Evolutionary conservation across 1,140 invertebrate species (phyloP).

Genomic region (Branchinecta lynchi): DNA sequence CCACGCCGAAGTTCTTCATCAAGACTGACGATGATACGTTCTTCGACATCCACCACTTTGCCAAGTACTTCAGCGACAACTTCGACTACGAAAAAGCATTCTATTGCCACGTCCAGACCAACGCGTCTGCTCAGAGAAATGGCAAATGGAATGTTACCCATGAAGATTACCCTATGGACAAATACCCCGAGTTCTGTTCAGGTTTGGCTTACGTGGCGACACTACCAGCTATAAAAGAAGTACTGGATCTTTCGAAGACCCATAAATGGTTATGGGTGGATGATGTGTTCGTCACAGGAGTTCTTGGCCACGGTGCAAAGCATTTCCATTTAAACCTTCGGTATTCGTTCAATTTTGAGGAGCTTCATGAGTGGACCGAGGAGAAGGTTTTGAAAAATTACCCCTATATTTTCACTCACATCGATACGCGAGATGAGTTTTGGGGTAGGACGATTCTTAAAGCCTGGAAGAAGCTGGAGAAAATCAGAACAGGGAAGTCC

Average conservation of each 20-base stretch:
- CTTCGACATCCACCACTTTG: constrained; percentile 35
- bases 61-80: constrained; percentile 27
- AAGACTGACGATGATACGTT: constrained; percentile 41
- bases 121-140: constrained; percentile 30
- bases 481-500: background rate
- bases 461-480: background rate
- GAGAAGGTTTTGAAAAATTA: background rate
- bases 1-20: constrained; percentile 31
- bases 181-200: constrained; percentile 33
- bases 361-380: constrained; percentile 26
- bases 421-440: background rate
- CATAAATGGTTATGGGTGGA: constrained; percentile 35
- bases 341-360: constrained; percentile 28
- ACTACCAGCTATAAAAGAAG: constrained; percentile 34
- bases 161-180: constrained; percentile 27
- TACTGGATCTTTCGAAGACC: background rate
- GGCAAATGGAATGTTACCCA: constrained; percentile 32
- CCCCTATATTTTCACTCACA: constrained; percentile 1
- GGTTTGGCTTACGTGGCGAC: constrained; percentile 36
- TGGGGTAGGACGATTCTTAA: background rate
- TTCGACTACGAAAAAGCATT: constrained; percentile 26
- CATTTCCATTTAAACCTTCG: constrained; percentile 31
- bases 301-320: constrained; percentile 29
- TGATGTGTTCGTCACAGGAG: constrained; percentile 37
- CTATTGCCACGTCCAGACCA: constrained; percentile 31